These are phyloP conservation scores for Synodontis membranacea DNA, from an alignment of 2,113 vertebrate genomes.

Conservation along the genomic window DNA sequence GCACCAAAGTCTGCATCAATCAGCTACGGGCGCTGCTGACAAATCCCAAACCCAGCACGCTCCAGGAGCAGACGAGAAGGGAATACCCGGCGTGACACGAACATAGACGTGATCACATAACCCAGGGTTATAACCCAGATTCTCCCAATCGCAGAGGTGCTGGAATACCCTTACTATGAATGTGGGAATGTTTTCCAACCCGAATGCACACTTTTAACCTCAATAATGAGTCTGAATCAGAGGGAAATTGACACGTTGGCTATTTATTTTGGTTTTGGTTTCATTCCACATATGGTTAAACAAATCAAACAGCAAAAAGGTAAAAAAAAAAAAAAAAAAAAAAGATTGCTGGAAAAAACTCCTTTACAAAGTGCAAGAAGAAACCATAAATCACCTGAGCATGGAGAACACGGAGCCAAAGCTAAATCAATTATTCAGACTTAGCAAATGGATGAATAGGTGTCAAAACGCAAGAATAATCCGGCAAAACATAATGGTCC, in stretches of 20 bases:
- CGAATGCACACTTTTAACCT: neutral
- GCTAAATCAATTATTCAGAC: neutral
- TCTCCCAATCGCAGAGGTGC: neutral
- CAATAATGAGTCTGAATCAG: neutral
- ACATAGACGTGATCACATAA: neutral
- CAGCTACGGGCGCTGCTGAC: slow-evolving; percentile 1
- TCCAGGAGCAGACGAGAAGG: neutral
- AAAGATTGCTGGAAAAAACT: no score
- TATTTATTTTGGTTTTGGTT: neutral
- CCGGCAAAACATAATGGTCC: neutral
- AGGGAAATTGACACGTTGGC: neutral
- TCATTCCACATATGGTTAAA: no score
- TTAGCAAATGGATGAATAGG: no score
- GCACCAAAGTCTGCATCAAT: slow-evolving; percentile 36
- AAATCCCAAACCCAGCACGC: no score
- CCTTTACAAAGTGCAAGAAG: no score
- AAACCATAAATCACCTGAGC: neutral
- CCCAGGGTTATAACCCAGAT: no score
- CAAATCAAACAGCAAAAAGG: neutral
- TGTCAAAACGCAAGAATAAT: neutral
- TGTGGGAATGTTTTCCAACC: neutral
- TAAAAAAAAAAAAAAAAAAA: neutral
- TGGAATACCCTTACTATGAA: neutral
- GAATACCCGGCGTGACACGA: neutral
- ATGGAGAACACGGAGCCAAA: neutral